Evolutionary conservation across 2,113 vertebrate species (phyloP).

Genomic region (Benitochromis conjunctus): DNA sequence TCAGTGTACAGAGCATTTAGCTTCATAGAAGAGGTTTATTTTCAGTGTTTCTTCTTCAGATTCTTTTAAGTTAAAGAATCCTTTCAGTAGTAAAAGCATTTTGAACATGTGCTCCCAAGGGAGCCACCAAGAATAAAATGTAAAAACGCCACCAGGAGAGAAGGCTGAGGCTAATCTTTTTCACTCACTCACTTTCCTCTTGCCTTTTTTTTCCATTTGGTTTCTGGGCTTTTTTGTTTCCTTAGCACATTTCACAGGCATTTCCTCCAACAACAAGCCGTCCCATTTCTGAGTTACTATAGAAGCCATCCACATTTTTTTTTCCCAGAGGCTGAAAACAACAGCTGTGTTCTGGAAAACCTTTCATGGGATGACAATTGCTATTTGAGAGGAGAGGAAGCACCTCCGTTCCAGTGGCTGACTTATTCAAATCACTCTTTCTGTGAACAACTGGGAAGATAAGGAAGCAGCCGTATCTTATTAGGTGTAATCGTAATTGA

Average conservation of each 20-base stretch:
- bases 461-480: conserved; percentile 11
- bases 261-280: not conserved
- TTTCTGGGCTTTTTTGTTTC: conserved; percentile 14
- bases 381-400: conserved; percentile 14
- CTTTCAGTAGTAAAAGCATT: conserved; percentile 6
- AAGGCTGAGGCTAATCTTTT: not conserved
- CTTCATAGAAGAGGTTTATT: not conserved
- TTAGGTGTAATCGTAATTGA: conserved; percentile 40
- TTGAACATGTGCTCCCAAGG: not conserved
- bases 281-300: conserved; percentile 6
- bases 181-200: not conserved
- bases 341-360: conserved; percentile 15
- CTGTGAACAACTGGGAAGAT: not conserved
- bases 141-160: not conserved
- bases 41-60: not conserved
- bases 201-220: not conserved
- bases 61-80: not conserved
- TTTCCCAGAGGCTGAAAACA: conserved; percentile 1
- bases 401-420: conserved; percentile 13
- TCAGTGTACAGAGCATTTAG: not conserved
- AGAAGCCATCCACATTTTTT: conserved; percentile 12
- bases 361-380: conserved; percentile 22
- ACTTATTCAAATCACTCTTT: conserved; percentile 26
- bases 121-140: not conserved
- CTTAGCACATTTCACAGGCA: conserved; percentile 3